phyloP scores from a whole-genome alignment of 2,888 invertebrate species.

The Pyrocoelia pectoralis region DNA sequence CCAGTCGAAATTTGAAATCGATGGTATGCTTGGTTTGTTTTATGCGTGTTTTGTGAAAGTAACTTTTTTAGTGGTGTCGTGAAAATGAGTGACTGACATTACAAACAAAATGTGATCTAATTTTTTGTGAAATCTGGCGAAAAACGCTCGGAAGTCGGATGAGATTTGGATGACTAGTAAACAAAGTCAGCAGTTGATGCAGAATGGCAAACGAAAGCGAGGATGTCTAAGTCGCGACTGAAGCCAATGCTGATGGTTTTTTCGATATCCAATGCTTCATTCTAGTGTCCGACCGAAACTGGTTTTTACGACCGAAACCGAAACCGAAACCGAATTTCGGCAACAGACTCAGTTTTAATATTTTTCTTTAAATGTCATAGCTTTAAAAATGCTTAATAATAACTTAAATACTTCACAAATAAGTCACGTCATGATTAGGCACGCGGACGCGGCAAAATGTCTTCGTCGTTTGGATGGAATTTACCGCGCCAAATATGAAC shows the following conservation, averaged over 20 bases:
- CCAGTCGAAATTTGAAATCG: not conserved
- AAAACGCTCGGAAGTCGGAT: not conserved
- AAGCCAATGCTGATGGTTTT: slow-evolving; percentile 5
- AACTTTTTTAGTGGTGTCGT: not conserved
- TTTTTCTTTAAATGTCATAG: too few species aligned
- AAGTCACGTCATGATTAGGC: too few species aligned
- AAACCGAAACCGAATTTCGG: too few species aligned
- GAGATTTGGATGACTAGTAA: not conserved
- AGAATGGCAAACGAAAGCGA: not conserved
- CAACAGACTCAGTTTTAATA: too few species aligned
- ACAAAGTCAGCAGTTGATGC: not conserved
- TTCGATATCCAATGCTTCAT: slow-evolving; percentile 20
- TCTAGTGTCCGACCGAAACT: not conserved
- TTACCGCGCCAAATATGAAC: too few species aligned
- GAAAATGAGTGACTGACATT: slow-evolving; percentile 2
- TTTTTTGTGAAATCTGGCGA: slow-evolving; percentile 8
- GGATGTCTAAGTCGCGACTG: not conserved
- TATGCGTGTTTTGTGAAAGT: not conserved
- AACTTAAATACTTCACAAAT: too few species aligned
- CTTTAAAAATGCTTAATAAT: too few species aligned
- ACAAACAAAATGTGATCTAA: slow-evolving; percentile 3
- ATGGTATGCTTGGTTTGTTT: not conserved
- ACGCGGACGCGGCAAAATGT: too few species aligned
- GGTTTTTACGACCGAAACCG: too few species aligned
- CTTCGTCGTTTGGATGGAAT: too few species aligned